These are phyloP conservation scores for Xiphorhynchus elegans DNA, from an alignment of 2,113 vertebrate genomes.

Conservation along the genomic window DNA sequence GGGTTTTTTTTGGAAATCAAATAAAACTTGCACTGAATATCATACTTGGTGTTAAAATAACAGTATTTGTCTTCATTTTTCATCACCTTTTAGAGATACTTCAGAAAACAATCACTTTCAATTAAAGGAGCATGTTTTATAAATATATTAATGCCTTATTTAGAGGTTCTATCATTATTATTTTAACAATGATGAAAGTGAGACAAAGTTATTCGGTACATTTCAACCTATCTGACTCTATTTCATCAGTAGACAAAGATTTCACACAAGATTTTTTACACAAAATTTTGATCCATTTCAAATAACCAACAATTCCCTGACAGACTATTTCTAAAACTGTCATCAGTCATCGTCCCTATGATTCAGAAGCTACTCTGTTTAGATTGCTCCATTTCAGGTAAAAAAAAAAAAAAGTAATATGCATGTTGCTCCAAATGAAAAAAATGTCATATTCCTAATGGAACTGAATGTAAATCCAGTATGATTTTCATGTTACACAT, in stretches of 20 bases:
- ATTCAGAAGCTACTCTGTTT: slow-evolving; percentile 32
- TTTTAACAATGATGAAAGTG: background rate
- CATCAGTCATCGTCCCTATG: slow-evolving; percentile 18
- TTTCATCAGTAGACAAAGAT: background rate
- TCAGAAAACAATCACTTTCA: background rate
- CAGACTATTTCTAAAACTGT: slow-evolving; percentile 34
- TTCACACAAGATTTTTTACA: background rate
- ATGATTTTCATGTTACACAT: slow-evolving; percentile 67
- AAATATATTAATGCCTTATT: background rate
- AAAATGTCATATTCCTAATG: slow-evolving; percentile 34
- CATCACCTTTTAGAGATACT: background rate
- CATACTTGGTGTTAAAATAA: background rate
- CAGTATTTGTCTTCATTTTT: background rate
- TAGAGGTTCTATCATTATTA: background rate
- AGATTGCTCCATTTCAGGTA: background rate
- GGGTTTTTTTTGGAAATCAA: background rate
- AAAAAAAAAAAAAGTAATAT: background rate
- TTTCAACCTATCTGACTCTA: background rate
- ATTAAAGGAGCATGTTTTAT: background rate
- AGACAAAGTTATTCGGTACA: background rate
- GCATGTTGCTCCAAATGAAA: slow-evolving; percentile 56
- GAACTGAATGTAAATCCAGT: slow-evolving; percentile 63
- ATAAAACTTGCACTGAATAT: background rate
- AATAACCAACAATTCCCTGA: background rate
- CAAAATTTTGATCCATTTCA: background rate